Evolutionary conservation across 2,888 invertebrate species (phyloP), one percentile per base, ranked within the genome.

Genomic region (Lacanobia wlatinum): DNA sequence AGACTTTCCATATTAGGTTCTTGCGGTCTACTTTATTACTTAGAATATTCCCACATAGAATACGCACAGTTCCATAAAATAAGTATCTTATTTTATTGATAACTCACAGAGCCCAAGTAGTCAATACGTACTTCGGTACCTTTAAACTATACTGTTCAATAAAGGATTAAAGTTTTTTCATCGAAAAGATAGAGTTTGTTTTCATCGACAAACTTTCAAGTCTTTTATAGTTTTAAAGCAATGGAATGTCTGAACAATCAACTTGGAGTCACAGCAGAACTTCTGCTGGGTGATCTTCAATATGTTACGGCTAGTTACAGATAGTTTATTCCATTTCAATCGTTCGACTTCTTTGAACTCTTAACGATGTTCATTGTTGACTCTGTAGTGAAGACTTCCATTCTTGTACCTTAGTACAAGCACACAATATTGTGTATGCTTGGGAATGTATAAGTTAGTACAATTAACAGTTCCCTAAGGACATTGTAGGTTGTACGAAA

Each of bases 261-360:
- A 58, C 50, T 66, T 28, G 34, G 48, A 56, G 48, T 80, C 68
- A 75, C 81, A 56, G 23, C 34, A 43, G 28, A 68, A 75, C 40
- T 64, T 56, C 28, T 56, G 55, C 60, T 56, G 50, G 21, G 40
- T 63, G 80, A 77, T 80, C 63, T 80, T 59, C 79, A 53, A 67
- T 77, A 46, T 74, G 38, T 48, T 66, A 73, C 65, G 74, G 80
- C 58, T 66, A 80, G 74, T 77, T 73, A 53, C 28, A 46, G 65
- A 63, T 50, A 74, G 67, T 67, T 77, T 48, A 61, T 66, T 79
- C 48, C 56, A 60, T 56, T 61, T 48, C 60, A 64, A 76, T 78
- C 64, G 64, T n/a, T 71, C 64, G 71, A 23, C 21, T 60, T 61
- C 40, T 68, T 59, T 59, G 55, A 65, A 78, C n/a, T 75, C 12